Base-by-base conservation (phyloP, 53 echinoderm and acorn worm genomes). In the Hippasteria phrygiana region DNA sequence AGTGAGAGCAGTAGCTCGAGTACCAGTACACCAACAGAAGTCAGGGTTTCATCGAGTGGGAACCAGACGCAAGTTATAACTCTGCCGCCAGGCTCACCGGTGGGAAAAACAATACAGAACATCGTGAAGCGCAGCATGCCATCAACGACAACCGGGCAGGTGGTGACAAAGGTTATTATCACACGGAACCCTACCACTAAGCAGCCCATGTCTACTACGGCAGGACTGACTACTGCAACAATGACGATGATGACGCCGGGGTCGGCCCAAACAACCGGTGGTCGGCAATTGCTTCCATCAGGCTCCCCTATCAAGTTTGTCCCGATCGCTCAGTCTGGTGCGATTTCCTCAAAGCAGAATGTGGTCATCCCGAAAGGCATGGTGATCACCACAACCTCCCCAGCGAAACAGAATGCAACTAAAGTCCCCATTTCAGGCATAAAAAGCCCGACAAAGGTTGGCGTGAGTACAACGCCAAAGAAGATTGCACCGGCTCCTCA, bases 281-380 rank as follows among this genome's bases (percentile, higher is more conserved):
- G 92, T 2, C 93, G 90, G 63, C 90, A 59, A 79, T 37, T 88
- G n/a, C 41, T 91, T 9, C 62, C 90, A 17, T 34, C 88, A 2
- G 95, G 98, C 8, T 98, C 98, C 22, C 98, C 98, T 0, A 90
- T 98, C 67, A 98, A 98, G 75, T 77, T 98, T 48, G 89, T 98
- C 27, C 94, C 97, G 13, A 94, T 98, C 55, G 78, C 93, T 39
- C 85, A 85, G 47, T 71, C 66, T n/a, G 85, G 47, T 0, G 17
- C 43, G 64, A n/a, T 55, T 14, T 36, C 78, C 12, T 38, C 40
- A 2, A 94, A 94, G 66, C 94, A 93, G 47, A 89, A 89, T 51
- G 42, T 90, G 51, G 80, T 90, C 74, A 47, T 75, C 9, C 92
- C 88, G 38, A 95, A 95, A 71, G 89, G 89, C 16, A 59, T 95